Base-by-base conservation (phyloP, 2,888 invertebrate species). In the Cosmia pyralina region DNA sequence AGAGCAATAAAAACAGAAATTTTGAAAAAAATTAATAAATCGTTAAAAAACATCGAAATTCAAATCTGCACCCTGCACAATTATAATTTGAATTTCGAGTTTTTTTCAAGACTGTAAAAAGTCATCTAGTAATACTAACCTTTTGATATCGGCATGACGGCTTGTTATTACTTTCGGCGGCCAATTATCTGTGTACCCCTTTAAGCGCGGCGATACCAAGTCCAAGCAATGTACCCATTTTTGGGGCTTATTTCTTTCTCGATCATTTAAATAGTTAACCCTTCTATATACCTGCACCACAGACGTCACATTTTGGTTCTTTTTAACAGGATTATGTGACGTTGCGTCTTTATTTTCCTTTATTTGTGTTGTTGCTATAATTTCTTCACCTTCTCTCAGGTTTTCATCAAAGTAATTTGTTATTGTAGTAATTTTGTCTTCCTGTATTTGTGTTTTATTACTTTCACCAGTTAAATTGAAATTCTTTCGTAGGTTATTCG, bases 221-320 rank as follows among this genome's bases (percentile, higher is more conserved):
- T 76, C 71, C 1, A 79, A 15, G 1, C 79, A 79, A 1, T 79
- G 79, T 4, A 68, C 34, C 79, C 79, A 79, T 48, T 60, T 79
- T 15, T 79, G 79, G 0, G 70, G 79, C 5, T 71, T 79, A 5
- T 71, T 75, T 7, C 64, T 66, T n/a, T 80, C 50, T 0, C 4
- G n/a, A 0, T 77, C 69, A 34, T 53, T 6, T 2, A 53, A 1
- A 11, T 46, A 57, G 0, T 53, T 68, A 0, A 38, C 0, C 10
- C 57, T 64, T 7, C 77, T 53, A 2, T 50, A 46, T 1, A 60
- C 72, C 0, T 41, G 22, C 6, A 59, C 1, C 0, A 15, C 17
- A 3, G 7, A 63, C 0, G 77, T 52, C 0, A 65, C 44, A 15
- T 46, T 64, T 11, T 15, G 7, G 6, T 41, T 60, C 0, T 1